These are phyloP conservation scores for Episyrphus balteatus DNA, from an alignment of 1,140 invertebrate species.

Conservation along the genomic window DNA sequence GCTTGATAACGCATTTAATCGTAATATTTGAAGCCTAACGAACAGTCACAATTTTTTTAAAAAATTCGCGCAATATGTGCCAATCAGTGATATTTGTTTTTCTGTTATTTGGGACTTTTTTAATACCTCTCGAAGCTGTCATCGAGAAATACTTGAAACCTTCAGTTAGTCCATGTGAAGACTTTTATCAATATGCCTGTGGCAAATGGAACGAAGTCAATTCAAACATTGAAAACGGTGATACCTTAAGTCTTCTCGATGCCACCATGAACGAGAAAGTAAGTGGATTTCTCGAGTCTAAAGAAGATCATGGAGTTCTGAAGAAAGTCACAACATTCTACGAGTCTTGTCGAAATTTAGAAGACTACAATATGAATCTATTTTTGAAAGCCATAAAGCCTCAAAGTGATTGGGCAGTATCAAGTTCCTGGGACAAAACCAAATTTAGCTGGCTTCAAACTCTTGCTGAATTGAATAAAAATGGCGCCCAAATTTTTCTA, in stretches of 20 bases:
- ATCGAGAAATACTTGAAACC: constrained; percentile 26
- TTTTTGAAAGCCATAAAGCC: constrained; percentile 23
- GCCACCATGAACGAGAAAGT: constrained; percentile 16
- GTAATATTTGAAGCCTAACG: no score
- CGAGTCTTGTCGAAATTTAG: constrained; percentile 27
- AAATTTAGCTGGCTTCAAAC: constrained; percentile 25
- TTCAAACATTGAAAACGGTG: constrained; percentile 16
- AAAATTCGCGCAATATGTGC: no score
- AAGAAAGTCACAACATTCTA: constrained; percentile 5
- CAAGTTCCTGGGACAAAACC: constrained; percentile 15
- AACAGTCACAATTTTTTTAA: no score
- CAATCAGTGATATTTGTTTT: no score
- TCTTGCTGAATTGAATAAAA: constrained; percentile 19
- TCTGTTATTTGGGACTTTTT: no score
- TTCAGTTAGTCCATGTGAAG: constrained; percentile 23
- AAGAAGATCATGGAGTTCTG: not conserved
- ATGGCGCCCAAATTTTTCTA: constrained; percentile 25
- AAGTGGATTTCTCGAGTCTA: constrained; percentile 16
- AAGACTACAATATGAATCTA: constrained; percentile 32
- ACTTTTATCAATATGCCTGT: constrained; percentile 33
- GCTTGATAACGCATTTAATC: no score
- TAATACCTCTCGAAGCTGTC: no score
- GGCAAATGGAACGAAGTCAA: constrained; percentile 25
- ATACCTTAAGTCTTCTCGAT: constrained; percentile 22
- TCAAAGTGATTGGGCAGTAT: constrained; percentile 15